Conservation (phyloP, 2,113 vertebrate species). For the Forbesichthys agassizii region DNA sequence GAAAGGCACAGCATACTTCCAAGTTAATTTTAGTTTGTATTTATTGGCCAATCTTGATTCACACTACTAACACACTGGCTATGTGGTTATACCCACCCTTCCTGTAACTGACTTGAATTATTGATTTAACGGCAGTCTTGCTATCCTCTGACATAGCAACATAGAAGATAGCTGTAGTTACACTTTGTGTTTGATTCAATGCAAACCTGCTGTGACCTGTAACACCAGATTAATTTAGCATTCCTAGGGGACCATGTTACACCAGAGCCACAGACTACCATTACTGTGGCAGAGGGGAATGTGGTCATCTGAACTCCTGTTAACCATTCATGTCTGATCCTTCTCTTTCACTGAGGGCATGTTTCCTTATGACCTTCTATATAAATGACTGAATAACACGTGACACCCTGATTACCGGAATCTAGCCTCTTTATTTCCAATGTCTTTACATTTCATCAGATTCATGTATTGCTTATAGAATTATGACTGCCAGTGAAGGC, state of each 20-base stretch:
- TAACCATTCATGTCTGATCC: constrained; percentile 7
- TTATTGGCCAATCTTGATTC: constrained; percentile 2
- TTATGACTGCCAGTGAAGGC: neutral
- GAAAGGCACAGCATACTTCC: neutral
- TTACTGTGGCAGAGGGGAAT: constrained; percentile 7
- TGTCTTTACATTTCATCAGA: neutral
- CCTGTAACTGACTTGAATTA: constrained; percentile 6
- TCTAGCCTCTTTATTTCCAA: constrained; percentile 16
- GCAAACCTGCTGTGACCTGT: constrained; percentile 69
- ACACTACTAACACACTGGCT: constrained; percentile 23
- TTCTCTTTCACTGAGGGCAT: constrained; percentile 42
- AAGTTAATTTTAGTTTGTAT: no score
- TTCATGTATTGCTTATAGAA: constrained; percentile 11
- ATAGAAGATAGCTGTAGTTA: constrained; percentile 46
- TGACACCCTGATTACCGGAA: constrained; percentile 1
- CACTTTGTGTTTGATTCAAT: constrained; percentile 53
- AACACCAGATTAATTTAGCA: constrained; percentile 48
- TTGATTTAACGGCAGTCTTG: neutral
- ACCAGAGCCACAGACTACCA: constrained; percentile 14
- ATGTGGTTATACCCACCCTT: neutral
- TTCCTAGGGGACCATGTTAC: constrained; percentile 12
- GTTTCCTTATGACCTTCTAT: constrained; percentile 44
- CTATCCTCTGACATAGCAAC: constrained; percentile 41
- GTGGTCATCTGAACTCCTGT: neutral
- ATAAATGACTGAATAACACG: constrained; percentile 11